These are phyloP conservation scores for Nerophis lumbriciformis DNA, from an alignment of 2,113 vertebrate species.

Conservation along the genomic window DNA sequence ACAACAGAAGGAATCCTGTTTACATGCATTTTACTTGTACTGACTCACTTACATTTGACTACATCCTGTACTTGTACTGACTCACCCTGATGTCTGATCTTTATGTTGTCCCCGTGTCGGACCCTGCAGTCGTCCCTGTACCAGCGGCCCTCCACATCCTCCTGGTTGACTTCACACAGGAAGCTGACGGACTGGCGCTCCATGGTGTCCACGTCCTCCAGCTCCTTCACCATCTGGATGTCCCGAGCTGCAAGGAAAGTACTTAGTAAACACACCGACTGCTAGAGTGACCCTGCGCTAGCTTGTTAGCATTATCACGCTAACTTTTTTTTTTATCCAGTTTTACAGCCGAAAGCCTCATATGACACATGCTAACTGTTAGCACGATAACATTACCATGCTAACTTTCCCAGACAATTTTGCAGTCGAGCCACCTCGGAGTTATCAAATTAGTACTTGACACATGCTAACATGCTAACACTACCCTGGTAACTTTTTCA, in stretches of 20 bases:
- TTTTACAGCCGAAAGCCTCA: too few species aligned
- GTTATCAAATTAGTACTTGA: too few species aligned
- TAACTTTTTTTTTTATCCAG: too few species aligned
- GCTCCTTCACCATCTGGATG: slow-evolving; percentile 76
- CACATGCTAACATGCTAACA: too few species aligned
- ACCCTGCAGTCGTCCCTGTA: slow-evolving; percentile 81
- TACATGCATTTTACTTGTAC: not conserved
- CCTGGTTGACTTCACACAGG: slow-evolving; percentile 83
- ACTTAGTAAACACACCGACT: too few species aligned
- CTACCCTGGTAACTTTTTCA: too few species aligned
- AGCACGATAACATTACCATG: too few species aligned
- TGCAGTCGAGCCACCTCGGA: too few species aligned
- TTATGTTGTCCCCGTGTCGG: slow-evolving; percentile 77
- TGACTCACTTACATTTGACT: not conserved
- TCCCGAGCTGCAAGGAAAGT: slow-evolving; percentile 74
- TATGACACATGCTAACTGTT: too few species aligned
- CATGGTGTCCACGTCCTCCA: slow-evolving; percentile 80
- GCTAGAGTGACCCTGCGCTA: too few species aligned
- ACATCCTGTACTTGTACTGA: not conserved
- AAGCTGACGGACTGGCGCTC: slow-evolving; percentile 82
- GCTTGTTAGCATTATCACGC: too few species aligned
- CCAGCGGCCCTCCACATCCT: slow-evolving; percentile 87
- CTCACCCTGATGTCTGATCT: slow-evolving; percentile 83
- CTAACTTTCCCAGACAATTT: too few species aligned
- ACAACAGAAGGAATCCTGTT: not conserved